Evolutionary conservation across 2,113 vertebrate genomes (phyloP), one percentile per base, ranked within the genome.

Genomic region (Syngnathus typhle): DNA sequence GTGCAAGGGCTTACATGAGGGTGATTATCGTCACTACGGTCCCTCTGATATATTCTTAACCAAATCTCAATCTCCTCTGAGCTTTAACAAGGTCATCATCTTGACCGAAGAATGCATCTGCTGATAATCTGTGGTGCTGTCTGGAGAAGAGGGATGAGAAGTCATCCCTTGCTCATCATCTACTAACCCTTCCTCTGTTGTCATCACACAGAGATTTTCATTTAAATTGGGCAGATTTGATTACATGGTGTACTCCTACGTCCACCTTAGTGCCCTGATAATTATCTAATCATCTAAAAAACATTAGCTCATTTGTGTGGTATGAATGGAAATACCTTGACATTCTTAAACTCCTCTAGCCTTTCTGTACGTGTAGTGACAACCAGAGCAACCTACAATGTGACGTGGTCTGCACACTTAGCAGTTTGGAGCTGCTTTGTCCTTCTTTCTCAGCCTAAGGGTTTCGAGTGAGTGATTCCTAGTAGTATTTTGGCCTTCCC

Each of bases 41-140:
- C 71, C 41, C 74, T 75, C 82, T 84, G 85, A 84, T 89, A 82
- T 82, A 87, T 86, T 88, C 82, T 80, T 81, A 78, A 72, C 77
- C 79, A 78, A 80, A 86, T 89, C 82, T 80, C 79, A 75, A 79
- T 85, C 84, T 83, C 79, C 84, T 80, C 75, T 75, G 79, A 87
- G 79, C 86, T 89, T 88, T 84, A 88, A 84, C 85, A 89, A 91
- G 86, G 88, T 89, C 84, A 84, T 87, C 73, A 88, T 84, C 78
- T 85, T 87, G 83, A 88, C 85, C 84, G 75, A 88, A 85, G 83
- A 84, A 82, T 87, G 76, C 84, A 81, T 83, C 77, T 63, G 64
- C 73, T 81, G 79, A 87, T 85, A 87, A 90, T 87, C 84, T 74
- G 54, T 78, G 70, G 71, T 49, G 56, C 70, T 77, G 69, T 84